Conservation (phyloP, 2,113 vertebrate genomes). For the Chlamydotis undulata region DNA sequence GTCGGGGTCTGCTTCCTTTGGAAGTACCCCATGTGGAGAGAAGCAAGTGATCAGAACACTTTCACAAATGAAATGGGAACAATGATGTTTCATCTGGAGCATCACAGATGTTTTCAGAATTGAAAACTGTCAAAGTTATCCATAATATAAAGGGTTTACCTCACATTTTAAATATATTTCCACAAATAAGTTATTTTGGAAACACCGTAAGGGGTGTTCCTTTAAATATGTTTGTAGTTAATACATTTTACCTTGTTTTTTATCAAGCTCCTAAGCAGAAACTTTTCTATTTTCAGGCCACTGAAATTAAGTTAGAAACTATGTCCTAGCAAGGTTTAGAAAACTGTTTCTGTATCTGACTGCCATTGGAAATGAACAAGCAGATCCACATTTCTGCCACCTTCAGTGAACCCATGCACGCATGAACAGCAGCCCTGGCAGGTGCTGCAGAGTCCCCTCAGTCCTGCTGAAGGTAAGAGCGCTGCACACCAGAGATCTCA, state of each 20-base stretch:
- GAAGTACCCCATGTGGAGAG: neutral
- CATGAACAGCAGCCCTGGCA: neutral
- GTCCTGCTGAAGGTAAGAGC: neutral
- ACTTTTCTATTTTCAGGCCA: neutral
- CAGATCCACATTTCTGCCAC: neutral
- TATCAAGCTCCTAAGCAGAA: neutral
- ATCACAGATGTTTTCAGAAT: neutral
- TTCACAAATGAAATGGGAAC: neutral
- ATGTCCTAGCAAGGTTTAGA: neutral
- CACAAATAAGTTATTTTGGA: neutral
- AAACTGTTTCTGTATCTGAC: neutral
- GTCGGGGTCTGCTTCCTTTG: neutral
- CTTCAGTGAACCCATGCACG: neutral
- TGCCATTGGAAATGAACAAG: neutral
- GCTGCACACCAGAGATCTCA: neutral
- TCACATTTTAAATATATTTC: constrained; percentile 11
- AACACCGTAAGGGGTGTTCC: neutral
- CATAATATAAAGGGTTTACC: neutral
- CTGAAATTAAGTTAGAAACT: neutral
- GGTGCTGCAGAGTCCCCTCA: neutral
- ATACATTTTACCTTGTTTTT: neutral
- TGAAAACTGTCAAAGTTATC: neutral
- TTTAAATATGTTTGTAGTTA: neutral
- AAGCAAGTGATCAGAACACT: neutral
- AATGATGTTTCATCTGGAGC: neutral